Evolutionary conservation across 2,797 vertebrate genomes (phyloP).

Genomic region (Antrozous pallidus): DNA sequence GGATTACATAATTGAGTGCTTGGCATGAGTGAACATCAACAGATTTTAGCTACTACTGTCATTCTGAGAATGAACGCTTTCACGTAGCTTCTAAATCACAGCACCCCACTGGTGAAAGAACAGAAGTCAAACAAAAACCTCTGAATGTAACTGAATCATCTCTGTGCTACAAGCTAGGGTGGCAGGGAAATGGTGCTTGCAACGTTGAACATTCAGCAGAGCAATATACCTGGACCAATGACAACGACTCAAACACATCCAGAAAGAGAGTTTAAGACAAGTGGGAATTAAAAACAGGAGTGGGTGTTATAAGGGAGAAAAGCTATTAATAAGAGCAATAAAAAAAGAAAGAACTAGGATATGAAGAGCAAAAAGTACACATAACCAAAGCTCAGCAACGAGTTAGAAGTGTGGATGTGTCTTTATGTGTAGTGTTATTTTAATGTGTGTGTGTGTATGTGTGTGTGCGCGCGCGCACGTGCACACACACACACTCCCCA

Average conservation of each 20-base stretch:
- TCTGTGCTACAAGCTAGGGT: rapidly evolving
- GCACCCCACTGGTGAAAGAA: background rate
- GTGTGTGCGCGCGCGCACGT: too few species aligned
- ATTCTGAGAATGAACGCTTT: background rate
- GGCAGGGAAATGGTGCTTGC: background rate
- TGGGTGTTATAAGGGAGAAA: background rate
- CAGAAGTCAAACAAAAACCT: background rate
- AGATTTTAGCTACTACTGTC: background rate
- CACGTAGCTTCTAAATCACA: background rate
- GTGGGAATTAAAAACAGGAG: background rate
- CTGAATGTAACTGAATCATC: background rate
- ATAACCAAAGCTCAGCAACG: background rate
- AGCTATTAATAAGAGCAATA: background rate
- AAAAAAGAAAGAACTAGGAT: background rate
- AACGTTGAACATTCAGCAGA: background rate
- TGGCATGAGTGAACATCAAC: background rate
- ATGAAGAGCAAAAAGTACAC: background rate
- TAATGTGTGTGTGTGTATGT: background rate
- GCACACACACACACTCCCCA: background rate
- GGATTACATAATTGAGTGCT: background rate
- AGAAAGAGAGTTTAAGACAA: background rate
- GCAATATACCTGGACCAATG: background rate
- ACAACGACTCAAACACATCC: background rate
- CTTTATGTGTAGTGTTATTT: background rate
- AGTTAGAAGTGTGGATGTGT: too few species aligned